These are phyloP conservation scores for Hyperoplus lanceolatus DNA, from an alignment of 2,797 vertebrate genomes.

Conservation along the genomic window DNA sequence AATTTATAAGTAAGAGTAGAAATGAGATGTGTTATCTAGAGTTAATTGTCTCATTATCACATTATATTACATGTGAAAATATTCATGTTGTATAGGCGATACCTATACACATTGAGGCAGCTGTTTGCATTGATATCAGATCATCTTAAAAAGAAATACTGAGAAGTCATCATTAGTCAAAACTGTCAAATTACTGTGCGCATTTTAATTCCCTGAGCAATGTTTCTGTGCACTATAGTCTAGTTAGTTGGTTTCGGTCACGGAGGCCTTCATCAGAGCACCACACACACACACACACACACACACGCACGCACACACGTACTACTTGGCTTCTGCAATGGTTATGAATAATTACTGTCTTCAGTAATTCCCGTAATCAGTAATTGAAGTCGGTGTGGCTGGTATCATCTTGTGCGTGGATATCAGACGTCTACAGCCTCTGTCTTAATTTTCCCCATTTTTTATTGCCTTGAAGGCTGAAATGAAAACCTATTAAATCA, in stretches of 20 bases:
- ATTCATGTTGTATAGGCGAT: neutral
- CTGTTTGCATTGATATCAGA: neutral
- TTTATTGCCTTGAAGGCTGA: slow-evolving; percentile 65
- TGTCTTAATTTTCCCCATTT: slow-evolving; percentile 60
- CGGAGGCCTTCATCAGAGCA: slow-evolving; percentile 16
- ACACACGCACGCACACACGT: slow-evolving; percentile 28
- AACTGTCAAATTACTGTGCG: neutral
- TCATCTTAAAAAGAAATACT: neutral
- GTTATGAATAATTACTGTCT: slow-evolving; percentile 73
- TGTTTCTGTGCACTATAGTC: neutral
- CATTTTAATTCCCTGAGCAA: slow-evolving; percentile 3
- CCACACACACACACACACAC: slow-evolving; percentile 31
- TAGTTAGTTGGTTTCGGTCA: neutral
- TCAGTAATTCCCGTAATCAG: slow-evolving; percentile 65
- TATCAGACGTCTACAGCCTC: slow-evolving; percentile 72
- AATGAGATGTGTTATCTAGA: no score
- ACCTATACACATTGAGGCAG: neutral
- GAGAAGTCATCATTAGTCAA: neutral
- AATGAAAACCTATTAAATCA: slow-evolving; percentile 71
- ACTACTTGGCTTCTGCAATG: slow-evolving; percentile 42
- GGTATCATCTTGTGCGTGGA: slow-evolving; percentile 33
- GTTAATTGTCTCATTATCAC: no score
- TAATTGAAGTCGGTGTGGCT: slow-evolving; percentile 48
- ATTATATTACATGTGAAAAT: neutral
- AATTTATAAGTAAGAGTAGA: no score